phyloP scores from a whole-genome alignment of 2,888 invertebrate species.

The Eilema caniola region DNA sequence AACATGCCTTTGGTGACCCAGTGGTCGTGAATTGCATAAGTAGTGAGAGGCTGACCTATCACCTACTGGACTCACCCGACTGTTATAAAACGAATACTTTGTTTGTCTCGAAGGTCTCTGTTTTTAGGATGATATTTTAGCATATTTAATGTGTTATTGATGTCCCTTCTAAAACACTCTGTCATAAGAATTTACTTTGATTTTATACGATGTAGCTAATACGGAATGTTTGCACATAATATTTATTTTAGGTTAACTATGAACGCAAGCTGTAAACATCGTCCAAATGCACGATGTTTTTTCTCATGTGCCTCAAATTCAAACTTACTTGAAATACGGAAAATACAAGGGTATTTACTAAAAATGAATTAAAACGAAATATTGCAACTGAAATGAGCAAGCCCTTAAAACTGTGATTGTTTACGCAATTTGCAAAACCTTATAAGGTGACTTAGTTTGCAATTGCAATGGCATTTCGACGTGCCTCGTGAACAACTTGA shows the following conservation, averaged over 20 bases:
- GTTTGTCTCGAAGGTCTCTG: conserved; percentile 11
- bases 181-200: background rate
- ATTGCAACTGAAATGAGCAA: no score
- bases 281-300: background rate
- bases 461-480: background rate
- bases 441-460: background rate
- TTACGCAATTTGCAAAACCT: background rate
- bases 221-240: background rate
- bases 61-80: conserved; percentile 34
- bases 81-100: conserved; percentile 31
- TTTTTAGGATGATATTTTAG: conserved; percentile 1
- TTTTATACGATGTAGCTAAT: background rate
- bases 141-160: background rate
- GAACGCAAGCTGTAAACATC: background rate
- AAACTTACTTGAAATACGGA: background rate
- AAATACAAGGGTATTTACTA: background rate
- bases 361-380: no score
- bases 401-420: background rate
- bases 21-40: conserved; percentile 44
- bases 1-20: conserved; percentile 42
- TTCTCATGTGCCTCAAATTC: background rate
- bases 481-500: background rate
- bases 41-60: conserved; percentile 44
- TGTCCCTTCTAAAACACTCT: background rate
- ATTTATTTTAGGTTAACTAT: background rate